phyloP scores from a whole-genome alignment of 2,113 vertebrate genomes.

The Lipophrys pholis region DNA sequence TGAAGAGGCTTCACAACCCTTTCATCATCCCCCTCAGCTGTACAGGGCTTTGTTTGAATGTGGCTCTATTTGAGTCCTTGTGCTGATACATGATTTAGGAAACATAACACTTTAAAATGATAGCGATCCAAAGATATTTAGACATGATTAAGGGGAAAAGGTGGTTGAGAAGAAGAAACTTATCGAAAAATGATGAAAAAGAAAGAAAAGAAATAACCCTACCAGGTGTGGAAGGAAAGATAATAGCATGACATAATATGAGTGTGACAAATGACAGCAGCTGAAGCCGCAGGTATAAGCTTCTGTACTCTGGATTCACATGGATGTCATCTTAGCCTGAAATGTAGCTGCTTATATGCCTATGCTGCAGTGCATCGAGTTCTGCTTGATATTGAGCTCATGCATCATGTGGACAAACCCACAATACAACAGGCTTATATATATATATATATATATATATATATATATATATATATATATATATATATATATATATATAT shows the following conservation, averaged over 20 bases:
- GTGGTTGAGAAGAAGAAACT: background rate
- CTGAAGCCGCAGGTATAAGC: conserved; percentile 20
- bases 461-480: no score
- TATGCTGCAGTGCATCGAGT: background rate
- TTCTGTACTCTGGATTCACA: background rate
- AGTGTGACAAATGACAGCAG: conserved; percentile 37
- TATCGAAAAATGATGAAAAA: background rate
- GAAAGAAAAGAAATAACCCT: background rate
- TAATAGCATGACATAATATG: conserved; percentile 8
- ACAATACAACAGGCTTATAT: conserved; percentile 3
- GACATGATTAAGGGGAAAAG: background rate
- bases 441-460: no score
- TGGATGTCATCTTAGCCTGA: conserved; percentile 14
- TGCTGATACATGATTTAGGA: background rate
- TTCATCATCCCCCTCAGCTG: background rate
- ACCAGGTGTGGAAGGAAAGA: background rate
- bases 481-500: no score
- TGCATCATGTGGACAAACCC: background rate
- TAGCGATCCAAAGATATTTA: background rate
- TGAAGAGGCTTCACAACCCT: conserved; percentile 12
- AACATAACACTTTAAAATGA: background rate
- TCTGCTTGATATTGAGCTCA: background rate
- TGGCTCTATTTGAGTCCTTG: background rate
- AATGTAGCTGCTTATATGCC: conserved; percentile 5
- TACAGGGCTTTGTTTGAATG: background rate